Conservation (phyloP, 2,113 vertebrate species). For the Zeus faber region DNA sequence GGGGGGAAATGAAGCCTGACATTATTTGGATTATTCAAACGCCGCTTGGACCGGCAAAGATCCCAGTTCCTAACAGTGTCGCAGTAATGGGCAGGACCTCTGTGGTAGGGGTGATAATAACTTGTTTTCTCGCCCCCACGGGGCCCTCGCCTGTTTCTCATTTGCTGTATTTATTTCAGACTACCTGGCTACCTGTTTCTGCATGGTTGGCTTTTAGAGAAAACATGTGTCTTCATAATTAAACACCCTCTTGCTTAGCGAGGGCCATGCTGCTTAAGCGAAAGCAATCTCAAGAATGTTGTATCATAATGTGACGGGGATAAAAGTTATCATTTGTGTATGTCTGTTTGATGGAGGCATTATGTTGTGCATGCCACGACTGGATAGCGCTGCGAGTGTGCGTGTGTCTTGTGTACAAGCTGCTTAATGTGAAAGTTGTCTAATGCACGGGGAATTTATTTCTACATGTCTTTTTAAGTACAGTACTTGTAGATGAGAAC, state of each 20-base stretch:
- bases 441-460: constrained; percentile 41
- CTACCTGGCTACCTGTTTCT: no score
- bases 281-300: constrained; percentile 57
- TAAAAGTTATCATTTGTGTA: constrained; percentile 33
- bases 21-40: constrained; percentile 85
- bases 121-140: constrained; percentile 20
- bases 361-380: no score
- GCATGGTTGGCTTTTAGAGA: no score
- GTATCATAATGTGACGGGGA: constrained; percentile 42
- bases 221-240: no score
- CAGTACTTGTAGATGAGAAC: constrained; percentile 49
- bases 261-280: constrained; percentile 35
- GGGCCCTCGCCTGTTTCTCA: no score
- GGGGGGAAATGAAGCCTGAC: constrained; percentile 85
- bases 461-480: constrained; percentile 42
- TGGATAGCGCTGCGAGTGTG: not conserved
- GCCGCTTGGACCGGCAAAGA: constrained; percentile 72
- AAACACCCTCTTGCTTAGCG: no score
- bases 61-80: constrained; percentile 53
- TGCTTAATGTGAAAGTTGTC: constrained; percentile 24
- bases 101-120: constrained; percentile 19
- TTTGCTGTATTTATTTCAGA: no score
- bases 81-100: constrained; percentile 31
- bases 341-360: constrained; percentile 23
- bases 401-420: constrained; percentile 22